These are phyloP conservation scores for Crossaster papposus DNA, from an alignment of 53 echinoderm and acorn worm species.

Conservation along the genomic window DNA sequence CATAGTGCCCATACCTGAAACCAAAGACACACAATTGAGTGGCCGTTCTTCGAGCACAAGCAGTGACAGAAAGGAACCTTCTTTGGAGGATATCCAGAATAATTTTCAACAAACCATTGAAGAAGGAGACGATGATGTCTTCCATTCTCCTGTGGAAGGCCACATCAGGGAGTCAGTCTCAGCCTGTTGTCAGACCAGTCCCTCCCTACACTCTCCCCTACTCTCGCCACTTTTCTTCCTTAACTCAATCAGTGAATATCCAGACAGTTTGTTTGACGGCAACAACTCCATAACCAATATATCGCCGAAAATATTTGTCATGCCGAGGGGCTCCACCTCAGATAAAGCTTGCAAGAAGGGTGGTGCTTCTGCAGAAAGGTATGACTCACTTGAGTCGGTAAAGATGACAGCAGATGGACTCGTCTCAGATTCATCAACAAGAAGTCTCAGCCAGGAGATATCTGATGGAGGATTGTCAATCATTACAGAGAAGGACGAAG, in stretches of 20 bases:
- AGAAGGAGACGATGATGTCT: conserved; percentile 63
- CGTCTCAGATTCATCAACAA: background rate
- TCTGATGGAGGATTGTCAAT: conserved; percentile 51
- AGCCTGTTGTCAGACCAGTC: conserved; percentile 61
- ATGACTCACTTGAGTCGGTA: conserved; percentile 36
- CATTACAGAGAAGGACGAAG: conserved; percentile 45
- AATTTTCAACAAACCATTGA: conserved; percentile 67
- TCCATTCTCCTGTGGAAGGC: background rate
- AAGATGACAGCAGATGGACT: conserved; percentile 22
- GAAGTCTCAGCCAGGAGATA: conserved; percentile 48
- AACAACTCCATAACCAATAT: background rate
- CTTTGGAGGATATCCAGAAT: conserved; percentile 63
- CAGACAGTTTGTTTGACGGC: conserved; percentile 1
- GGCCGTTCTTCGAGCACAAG: conserved; percentile 20
- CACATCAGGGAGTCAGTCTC: conserved; percentile 19
- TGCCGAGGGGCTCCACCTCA: background rate
- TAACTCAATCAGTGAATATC: conserved; percentile 26
- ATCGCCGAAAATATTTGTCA: conserved; percentile 20
- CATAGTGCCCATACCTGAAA: background rate
- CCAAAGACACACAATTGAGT: background rate
- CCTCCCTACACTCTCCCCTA: conserved; percentile 53
- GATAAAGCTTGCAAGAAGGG: background rate
- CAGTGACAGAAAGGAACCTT: conserved; percentile 60
- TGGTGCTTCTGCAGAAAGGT: background rate
- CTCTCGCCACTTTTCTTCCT: conserved; percentile 58